Conservation (phyloP, 2,888 invertebrate genomes). For the Pandemis corylana region DNA sequence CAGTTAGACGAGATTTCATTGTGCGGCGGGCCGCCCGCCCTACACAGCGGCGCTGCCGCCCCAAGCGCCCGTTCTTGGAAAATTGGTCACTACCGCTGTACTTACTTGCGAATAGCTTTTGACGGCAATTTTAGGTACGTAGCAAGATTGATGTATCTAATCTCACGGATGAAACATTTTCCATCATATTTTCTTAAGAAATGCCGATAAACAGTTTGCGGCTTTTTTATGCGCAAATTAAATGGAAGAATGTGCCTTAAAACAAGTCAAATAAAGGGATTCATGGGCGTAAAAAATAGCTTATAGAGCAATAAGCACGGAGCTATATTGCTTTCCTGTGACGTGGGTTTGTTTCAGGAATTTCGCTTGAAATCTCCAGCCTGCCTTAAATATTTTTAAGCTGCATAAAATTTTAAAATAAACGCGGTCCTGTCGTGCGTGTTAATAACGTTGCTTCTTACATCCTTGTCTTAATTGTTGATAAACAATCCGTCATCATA, state of each 20-base stretch:
- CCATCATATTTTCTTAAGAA: slow-evolving; percentile 2
- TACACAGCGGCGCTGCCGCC: slow-evolving; percentile 37
- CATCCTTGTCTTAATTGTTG: not conserved
- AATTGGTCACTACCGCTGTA: slow-evolving; percentile 49
- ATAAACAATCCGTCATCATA: slow-evolving; percentile 6
- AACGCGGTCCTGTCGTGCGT: not conserved
- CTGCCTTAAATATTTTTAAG: not conserved
- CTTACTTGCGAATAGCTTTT: slow-evolving; percentile 47
- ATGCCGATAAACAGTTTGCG: slow-evolving; percentile 4
- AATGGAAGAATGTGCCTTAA: slow-evolving; percentile 38
- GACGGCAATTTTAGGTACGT: slow-evolving; percentile 53
- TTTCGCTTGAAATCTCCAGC: slow-evolving; percentile 49
- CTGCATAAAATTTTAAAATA: not conserved
- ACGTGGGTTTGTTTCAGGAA: slow-evolving; percentile 52
- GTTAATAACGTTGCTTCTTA: not conserved
- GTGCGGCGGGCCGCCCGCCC: slow-evolving; percentile 47
- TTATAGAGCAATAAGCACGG: slow-evolving; percentile 52
- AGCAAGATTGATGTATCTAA: slow-evolving; percentile 47
- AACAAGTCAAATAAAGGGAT: slow-evolving; percentile 47
- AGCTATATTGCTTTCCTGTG: slow-evolving; percentile 56
- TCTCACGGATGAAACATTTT: slow-evolving; percentile 40
- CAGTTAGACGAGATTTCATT: slow-evolving; percentile 56
- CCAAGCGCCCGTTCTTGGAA: slow-evolving; percentile 45
- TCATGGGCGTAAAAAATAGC: slow-evolving; percentile 51
- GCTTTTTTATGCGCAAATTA: slow-evolving; percentile 17